Conservation (phyloP, 2,888 invertebrate species). For the Masnerella sp. region DNA sequence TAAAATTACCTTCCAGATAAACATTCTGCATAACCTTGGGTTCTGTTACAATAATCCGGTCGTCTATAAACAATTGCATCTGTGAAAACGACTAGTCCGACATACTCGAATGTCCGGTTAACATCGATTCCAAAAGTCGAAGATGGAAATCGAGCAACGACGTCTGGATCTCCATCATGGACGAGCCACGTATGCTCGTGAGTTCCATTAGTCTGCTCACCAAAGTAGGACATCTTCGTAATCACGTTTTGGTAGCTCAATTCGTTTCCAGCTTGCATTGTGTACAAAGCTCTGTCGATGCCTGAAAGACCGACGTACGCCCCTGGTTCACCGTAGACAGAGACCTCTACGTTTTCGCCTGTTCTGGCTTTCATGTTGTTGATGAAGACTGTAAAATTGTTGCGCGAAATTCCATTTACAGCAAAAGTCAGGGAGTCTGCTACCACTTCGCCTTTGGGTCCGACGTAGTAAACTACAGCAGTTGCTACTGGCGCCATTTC, state of each 20-base stretch:
- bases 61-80: constrained; percentile 89
- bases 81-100: constrained; percentile 93
- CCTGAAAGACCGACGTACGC: constrained; percentile 95
- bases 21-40: constrained; percentile 88
- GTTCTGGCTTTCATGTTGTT: constrained; percentile 96
- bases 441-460: constrained; percentile 89
- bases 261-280: constrained; percentile 96
- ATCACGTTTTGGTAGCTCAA: constrained; percentile 91
- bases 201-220: constrained; percentile 91
- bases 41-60: constrained; percentile 84
- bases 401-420: constrained; percentile 95
- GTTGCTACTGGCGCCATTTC: constrained; percentile 97
- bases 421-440: constrained; percentile 97
- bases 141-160: constrained; percentile 91
- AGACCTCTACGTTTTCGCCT: constrained; percentile 94
- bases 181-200: constrained; percentile 90
- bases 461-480: constrained; percentile 91
- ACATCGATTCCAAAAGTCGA: constrained; percentile 95
- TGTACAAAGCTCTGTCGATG: constrained; percentile 92
- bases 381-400: constrained; percentile 91
- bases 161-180: constrained; percentile 90
- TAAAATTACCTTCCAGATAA: constrained; percentile 82
- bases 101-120: constrained; percentile 94
- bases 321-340: constrained; percentile 95
- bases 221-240: constrained; percentile 92